A percentile compares a stretch with the other conserved stretches of the same genome.
Conservation (phyloP, 2,797 vertebrate species). For the Enteromius thamalakanensis region DNA sequence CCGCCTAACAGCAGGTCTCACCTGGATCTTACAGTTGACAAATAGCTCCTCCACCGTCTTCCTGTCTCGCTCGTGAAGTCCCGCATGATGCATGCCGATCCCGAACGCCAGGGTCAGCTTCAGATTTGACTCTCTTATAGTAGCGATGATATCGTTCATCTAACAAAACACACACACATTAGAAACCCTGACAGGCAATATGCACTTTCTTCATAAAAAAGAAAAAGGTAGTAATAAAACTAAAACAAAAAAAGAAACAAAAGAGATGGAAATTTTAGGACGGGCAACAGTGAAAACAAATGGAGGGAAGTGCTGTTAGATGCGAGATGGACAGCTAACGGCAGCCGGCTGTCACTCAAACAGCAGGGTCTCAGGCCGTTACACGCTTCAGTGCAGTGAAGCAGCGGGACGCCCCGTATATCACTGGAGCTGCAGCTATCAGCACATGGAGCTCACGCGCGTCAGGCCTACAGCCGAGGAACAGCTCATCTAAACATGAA, state of each 20-base stretch:
- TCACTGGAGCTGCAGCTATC: slow-evolving; percentile 70
- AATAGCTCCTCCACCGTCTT: slow-evolving; percentile 96
- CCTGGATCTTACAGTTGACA: slow-evolving; percentile 98
- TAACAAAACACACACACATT: slow-evolving; percentile 57
- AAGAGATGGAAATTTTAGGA: slow-evolving; percentile 7
- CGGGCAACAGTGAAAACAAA: neutral
- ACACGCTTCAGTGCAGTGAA: slow-evolving; percentile 72
- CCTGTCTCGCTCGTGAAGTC: slow-evolving; percentile 92
- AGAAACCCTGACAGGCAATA: neutral
- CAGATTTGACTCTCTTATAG: slow-evolving; percentile 92
- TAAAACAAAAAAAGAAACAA: neutral
- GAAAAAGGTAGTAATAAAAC: too few species aligned
- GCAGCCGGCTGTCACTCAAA: slow-evolving; percentile 81
- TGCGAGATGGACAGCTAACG: slow-evolving; percentile 74
- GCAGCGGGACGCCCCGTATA: slow-evolving; percentile 80
- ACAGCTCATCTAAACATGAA: neutral
- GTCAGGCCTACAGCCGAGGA: neutral
- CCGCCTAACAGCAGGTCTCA: slow-evolving; percentile 62
- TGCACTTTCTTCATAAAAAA: neutral
- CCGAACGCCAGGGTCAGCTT: slow-evolving; percentile 97
- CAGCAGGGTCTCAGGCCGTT: slow-evolving; percentile 79
- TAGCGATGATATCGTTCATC: slow-evolving; percentile 92
- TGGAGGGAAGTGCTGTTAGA: slow-evolving; percentile 70
- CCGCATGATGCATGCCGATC: slow-evolving; percentile 97
- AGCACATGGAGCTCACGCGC: neutral